Evolutionary conservation across 2,888 invertebrate species (phyloP).

Genomic region (Philereme vetulata): DNA sequence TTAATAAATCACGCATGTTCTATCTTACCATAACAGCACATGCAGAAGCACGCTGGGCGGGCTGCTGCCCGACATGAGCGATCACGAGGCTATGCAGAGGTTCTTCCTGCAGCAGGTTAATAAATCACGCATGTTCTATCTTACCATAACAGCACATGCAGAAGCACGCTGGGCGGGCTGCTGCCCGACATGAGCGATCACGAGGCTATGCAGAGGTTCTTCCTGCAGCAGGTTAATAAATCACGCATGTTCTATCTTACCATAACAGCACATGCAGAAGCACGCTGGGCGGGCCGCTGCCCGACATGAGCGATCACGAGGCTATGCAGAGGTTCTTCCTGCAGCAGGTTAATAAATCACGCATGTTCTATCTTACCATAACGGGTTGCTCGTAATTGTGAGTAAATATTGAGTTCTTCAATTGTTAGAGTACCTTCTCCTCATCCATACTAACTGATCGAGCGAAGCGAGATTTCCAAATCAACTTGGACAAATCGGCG

Average conservation of each 20-base stretch:
- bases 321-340: conserved; percentile 95
- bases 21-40: conserved; percentile 68
- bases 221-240: conserved; percentile 78
- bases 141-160: conserved; percentile 72
- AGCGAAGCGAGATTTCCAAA: no score
- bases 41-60: conserved; percentile 75
- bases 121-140: background rate
- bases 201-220: conserved; percentile 96
- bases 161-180: conserved; percentile 77
- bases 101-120: conserved; percentile 86
- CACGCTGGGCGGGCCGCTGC: conserved; percentile 85
- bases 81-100: conserved; percentile 97
- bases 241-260: background rate
- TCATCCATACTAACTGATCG: no score
- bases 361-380: background rate
- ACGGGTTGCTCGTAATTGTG: background rate
- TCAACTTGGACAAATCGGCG: no score
- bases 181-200: conserved; percentile 96
- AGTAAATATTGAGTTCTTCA: no score
- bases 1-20: conserved; percentile 35
- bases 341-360: conserved; percentile 66
- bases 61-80: conserved; percentile 92
- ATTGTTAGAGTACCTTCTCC: no score
- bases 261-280: conserved; percentile 71
- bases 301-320: conserved; percentile 95